Evolutionary conservation across 2,797 vertebrate species (phyloP).

Genomic region (Gambusia yucatana): DNA sequence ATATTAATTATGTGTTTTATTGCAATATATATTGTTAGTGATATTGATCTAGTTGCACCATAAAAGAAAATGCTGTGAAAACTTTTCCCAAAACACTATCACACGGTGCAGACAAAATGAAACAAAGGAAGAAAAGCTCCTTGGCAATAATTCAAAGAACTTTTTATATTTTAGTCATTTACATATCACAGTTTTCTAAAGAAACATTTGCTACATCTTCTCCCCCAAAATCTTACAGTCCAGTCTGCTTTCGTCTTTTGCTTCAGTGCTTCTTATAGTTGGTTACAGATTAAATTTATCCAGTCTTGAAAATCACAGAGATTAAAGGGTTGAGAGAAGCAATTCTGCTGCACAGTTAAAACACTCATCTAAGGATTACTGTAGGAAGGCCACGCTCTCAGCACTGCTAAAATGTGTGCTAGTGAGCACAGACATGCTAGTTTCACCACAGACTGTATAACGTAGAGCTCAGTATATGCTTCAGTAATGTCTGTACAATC

Average conservation of each 20-base stretch:
- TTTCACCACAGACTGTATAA: slow-evolving; percentile 2
- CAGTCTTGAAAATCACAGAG: slow-evolving; percentile 46
- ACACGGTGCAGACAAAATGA: neutral
- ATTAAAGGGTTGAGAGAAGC: slow-evolving; percentile 58
- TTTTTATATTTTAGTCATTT: neutral
- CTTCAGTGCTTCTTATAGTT: slow-evolving; percentile 1
- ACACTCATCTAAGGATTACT: slow-evolving; percentile 58
- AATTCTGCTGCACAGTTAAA: slow-evolving; percentile 55
- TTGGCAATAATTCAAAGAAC: neutral
- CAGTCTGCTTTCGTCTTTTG: neutral
- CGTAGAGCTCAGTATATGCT: neutral
- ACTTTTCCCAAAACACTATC: neutral
- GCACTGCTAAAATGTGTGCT: slow-evolving; percentile 29
- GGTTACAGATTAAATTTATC: slow-evolving; percentile 28
- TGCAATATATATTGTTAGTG: too few species aligned
- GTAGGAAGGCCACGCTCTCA: slow-evolving; percentile 18
- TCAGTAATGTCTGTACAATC: slow-evolving; percentile 35
- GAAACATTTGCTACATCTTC: neutral
- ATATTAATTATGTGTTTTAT: too few species aligned
- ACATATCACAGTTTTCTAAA: neutral
- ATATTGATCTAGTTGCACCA: neutral
- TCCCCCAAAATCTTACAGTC: neutral
- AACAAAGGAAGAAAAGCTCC: neutral
- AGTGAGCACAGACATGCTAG: slow-evolving; percentile 18
- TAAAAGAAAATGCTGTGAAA: neutral